Conservation (phyloP, 2,113 vertebrate species). For the Apteryx owenii region DNA sequence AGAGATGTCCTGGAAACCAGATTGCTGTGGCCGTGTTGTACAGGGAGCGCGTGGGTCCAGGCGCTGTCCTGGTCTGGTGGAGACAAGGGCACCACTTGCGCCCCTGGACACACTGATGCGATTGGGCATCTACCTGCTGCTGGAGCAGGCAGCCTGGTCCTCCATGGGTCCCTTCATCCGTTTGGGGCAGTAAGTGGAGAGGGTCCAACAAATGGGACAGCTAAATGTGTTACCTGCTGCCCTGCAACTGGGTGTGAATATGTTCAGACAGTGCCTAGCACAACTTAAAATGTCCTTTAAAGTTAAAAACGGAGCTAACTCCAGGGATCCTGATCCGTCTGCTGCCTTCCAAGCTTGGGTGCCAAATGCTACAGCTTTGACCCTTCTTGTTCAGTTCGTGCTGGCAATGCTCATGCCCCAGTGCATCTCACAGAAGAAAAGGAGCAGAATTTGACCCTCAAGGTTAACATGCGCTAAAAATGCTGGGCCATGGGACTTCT, state of each 20-base stretch:
- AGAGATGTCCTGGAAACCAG: no score
- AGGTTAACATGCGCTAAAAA: neutral
- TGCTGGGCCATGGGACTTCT: neutral
- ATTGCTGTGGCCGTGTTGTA: fast-evolving
- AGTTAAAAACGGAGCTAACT: neutral
- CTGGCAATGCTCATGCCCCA: neutral
- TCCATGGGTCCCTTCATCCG: neutral
- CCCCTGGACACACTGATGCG: no score
- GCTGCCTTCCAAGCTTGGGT: neutral
- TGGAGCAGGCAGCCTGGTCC: no score
- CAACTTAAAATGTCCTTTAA: fast-evolving
- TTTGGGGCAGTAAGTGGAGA: neutral
- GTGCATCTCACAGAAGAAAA: fast-evolving
- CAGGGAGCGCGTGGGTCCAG: neutral
- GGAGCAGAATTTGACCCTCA: fast-evolving
- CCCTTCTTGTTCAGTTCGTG: neutral
- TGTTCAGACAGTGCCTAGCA: neutral
- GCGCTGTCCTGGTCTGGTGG: no score
- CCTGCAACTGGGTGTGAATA: fast-evolving
- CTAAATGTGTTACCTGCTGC: neutral
- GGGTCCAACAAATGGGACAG: neutral
- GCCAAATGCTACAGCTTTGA: neutral
- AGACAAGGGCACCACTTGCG: no score
- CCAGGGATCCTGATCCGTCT: neutral
- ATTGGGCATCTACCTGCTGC: neutral